Conservation (phyloP, 2,113 vertebrate genomes). For the Rhagologus leucostigma region DNA sequence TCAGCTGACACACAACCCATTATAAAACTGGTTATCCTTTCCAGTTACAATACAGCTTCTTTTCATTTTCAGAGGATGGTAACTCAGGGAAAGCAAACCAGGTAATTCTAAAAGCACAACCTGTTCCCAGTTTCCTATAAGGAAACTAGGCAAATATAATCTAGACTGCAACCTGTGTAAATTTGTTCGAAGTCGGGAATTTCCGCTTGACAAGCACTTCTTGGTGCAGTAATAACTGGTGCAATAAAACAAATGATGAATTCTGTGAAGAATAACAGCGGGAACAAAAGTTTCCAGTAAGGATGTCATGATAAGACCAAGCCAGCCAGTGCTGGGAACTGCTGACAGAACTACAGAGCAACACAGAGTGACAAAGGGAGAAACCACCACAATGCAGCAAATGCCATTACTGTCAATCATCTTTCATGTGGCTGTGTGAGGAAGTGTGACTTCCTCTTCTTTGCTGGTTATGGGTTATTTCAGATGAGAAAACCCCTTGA, state of each 20-base stretch:
- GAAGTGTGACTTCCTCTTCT: constrained; percentile 43
- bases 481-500: not conserved
- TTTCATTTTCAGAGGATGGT: not conserved
- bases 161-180: not conserved
- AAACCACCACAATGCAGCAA: not conserved
- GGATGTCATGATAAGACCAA: not conserved
- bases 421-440: not conserved
- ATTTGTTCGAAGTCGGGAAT: not conserved
- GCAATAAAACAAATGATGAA: not conserved
- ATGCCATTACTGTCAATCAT: not conserved
- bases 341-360: not conserved
- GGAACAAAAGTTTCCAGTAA: constrained; percentile 1
- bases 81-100: not conserved
- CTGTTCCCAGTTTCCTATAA: not conserved
- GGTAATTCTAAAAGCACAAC: not conserved
- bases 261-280: not conserved
- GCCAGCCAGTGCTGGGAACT: not conserved
- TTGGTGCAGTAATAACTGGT: not conserved
- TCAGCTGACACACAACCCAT: not conserved
- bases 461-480: not conserved
- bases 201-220: not conserved
- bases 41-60: not conserved
- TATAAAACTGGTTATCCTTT: not conserved
- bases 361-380: not conserved
- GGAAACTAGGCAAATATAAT: not conserved